A percentile compares a stretch with the other conserved stretches of the same genome.
Conservation (phyloP, 2,888 invertebrate genomes). For the Phalera bucephala region DNA sequence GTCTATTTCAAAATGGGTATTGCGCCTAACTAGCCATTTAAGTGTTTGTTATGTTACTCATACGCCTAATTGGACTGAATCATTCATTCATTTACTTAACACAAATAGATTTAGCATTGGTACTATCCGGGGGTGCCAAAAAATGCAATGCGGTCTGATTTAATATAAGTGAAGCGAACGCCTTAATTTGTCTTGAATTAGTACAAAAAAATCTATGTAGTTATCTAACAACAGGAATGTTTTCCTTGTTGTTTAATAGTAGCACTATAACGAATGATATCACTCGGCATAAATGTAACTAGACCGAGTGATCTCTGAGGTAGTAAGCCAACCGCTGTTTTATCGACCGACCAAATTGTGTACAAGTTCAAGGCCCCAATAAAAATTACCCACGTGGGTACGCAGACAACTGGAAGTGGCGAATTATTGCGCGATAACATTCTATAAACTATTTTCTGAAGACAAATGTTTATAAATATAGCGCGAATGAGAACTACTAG, state of each 20-base stretch:
- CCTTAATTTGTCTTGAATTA: not conserved
- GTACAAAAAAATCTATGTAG: not conserved
- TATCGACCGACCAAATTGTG: slow-evolving; percentile 77
- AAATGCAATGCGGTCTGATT: not conserved
- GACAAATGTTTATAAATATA: slow-evolving; percentile 38
- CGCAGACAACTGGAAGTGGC: slow-evolving; percentile 52
- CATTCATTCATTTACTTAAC: not conserved
- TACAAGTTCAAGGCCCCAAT: slow-evolving; percentile 79
- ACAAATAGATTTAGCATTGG: not conserved
- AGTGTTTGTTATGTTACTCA: slow-evolving; percentile 1
- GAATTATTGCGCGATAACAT: slow-evolving; percentile 41
- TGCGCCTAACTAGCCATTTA: not conserved
- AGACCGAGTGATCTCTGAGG: slow-evolving; percentile 45
- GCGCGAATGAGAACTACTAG: slow-evolving; percentile 9
- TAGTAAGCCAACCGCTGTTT: slow-evolving; percentile 52
- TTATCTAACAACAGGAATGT: slow-evolving; percentile 8
- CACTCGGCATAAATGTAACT: slow-evolving; percentile 52
- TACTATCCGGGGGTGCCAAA: not conserved
- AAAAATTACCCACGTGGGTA: slow-evolving; percentile 67
- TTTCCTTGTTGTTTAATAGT: slow-evolving; percentile 24
- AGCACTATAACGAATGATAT: slow-evolving; percentile 53
- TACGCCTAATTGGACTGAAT: not conserved
- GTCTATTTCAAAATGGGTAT: not conserved
- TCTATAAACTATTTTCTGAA: slow-evolving; percentile 31
- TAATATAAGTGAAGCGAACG: not conserved